Base-by-base conservation (phyloP, 1,140 invertebrate genomes). In the Belonocnema kinseyi region DNA sequence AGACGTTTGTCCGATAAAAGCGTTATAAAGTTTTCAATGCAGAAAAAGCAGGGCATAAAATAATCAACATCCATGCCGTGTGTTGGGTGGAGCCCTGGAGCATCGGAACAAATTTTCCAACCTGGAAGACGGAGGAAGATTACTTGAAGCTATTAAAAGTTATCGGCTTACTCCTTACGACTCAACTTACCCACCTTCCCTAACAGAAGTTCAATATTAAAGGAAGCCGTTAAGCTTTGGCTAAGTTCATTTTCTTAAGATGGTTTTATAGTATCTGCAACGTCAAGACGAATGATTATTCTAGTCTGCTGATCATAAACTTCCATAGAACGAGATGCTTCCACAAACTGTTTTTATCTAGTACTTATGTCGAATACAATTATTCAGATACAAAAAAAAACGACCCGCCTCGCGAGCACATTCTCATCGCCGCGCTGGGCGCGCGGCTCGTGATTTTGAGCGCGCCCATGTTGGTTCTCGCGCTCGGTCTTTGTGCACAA, bases 141-240 rank as follows among this genome's bases (percentile, higher is more conserved):
- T 82, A 85, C 82, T 76, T 72, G 71, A 78, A 82, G 78, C 85
- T 84, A 86, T 86, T 83, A 86, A 86, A 86, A 86, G 85, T 86
- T 83, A 85, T 86, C 75, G 82, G 82, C 72, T 82, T 81, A 82
- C 76, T 77, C 56, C 72, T 77, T 71, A 70, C 21, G 74, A 76
- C 61, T 75, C 75, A 61, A 53, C 79, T 80, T 61, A 72, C 77
- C 80, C 79, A 83, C 82, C 70, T 72, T 53, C 21, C 77, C 77
- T 79, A 79, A 73, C 79, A 75, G 79, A 81, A 83, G 79, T 86
- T 85, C 77, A 77, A 85, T 85, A 85, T 85, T 82, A 84, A 83
- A 84, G 81, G 83, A 78, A 82, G 81, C 81, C 80, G 81, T 82
- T 84, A 82, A 84, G 79, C 78, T 72, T 33, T 54, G 79, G 77